Base-by-base conservation (phyloP, 2,797 vertebrate species). In the Lophura swinhoii region DNA sequence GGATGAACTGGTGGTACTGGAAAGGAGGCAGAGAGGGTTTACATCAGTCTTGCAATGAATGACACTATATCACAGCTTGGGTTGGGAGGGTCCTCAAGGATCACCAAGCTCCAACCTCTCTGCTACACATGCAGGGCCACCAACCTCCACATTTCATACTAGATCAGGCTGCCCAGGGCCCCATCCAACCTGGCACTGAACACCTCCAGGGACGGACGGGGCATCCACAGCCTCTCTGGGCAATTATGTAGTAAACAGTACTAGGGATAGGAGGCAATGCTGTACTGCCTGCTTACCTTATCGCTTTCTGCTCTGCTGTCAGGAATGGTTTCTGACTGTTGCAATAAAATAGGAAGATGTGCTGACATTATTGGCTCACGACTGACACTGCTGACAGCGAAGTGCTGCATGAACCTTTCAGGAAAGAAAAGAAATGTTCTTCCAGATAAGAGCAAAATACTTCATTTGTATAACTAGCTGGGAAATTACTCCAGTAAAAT, bases 341-440 rank as follows among this genome's bases (percentile, higher is more conserved):
- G 97, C 80, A 99, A 97, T 33, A 99, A 95, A 35, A 97, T 73
- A 51, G 98, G 98, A 93, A 99, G 97, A 97, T 99, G 99, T 69
- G 97, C 95, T 22, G 97, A 98, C 81, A 98, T 97, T 41, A 99
- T 96, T 6, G 98, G 98, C 93, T 99, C 98, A 22, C 88, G 97
- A 81, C 98, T 98, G 92, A 99, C 96, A 9, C 98, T 99, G 95
- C 99, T 98, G 78, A 99, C 62, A 10, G 98, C 96, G 82, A 99
- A 99, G 96, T 99, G 99, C 81, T 98, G 98, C 79, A 99, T 92
- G 97, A 99, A 99, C 97, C 99, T 99, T 92, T 66, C 39, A 76
- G 93, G 95, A 88, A 88, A 69, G 0, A 51, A 67, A 37, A 83
- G 14, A 17, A 75, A 51, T 51, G 63, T 67, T 33, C 17, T 93